phyloP scores from a whole-genome alignment of 2,113 vertebrate species.

The Epinephelus moara region DNA sequence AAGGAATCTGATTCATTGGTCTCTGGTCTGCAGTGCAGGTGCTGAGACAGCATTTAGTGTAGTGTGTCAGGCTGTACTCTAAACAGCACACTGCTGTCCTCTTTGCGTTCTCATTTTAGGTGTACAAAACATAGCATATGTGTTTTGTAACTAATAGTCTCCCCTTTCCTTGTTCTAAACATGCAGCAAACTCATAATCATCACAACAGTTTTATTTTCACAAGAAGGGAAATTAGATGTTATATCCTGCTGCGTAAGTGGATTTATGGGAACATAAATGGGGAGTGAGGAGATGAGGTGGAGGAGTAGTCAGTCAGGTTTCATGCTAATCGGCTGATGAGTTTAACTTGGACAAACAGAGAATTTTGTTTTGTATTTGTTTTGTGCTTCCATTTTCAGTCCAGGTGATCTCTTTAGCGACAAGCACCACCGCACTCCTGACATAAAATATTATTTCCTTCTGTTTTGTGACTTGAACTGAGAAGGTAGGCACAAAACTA shows the following conservation, averaged over 20 bases:
- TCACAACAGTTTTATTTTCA: slow-evolving; percentile 7
- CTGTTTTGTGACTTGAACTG: not conserved
- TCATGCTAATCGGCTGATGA: not conserved
- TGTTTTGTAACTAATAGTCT: not conserved
- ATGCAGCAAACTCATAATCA: not conserved
- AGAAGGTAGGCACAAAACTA: not conserved
- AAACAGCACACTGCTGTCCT: slow-evolving; percentile 6
- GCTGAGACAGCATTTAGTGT: slow-evolving; percentile 59
- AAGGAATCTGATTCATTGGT: slow-evolving; percentile 40
- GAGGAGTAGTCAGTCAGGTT: slow-evolving; percentile 26
- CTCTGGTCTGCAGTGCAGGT: slow-evolving; percentile 66
- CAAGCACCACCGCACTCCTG: not conserved
- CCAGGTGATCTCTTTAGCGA: not conserved
- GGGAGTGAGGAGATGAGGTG: slow-evolving; percentile 5
- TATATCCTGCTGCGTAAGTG: slow-evolving; percentile 28
- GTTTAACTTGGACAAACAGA: not conserved
- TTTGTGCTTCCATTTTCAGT: not conserved
- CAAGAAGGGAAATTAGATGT: slow-evolving; percentile 16
- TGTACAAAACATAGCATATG: not conserved
- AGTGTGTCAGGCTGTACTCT: not conserved
- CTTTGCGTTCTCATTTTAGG: not conserved
- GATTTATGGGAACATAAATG: slow-evolving; percentile 23
- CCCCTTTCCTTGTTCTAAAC: not conserved
- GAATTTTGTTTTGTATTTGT: not conserved
- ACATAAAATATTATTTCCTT: not conserved